Evolutionary conservation across 2,113 vertebrate species (phyloP).

Genomic region (Coptodon rendalli): DNA sequence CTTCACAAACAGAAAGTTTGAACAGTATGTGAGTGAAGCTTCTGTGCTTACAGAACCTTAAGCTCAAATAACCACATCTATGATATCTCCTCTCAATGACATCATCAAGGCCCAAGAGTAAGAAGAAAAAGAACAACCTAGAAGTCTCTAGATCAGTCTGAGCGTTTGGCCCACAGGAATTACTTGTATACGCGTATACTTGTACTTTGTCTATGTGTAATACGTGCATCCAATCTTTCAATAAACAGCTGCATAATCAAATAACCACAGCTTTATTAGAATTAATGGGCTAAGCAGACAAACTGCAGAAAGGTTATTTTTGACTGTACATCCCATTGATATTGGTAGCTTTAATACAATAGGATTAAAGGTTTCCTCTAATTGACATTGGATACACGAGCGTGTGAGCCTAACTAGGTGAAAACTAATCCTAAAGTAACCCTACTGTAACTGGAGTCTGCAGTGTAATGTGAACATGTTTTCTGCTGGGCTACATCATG

Average conservation of each 20-base stretch:
- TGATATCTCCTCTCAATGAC: neutral
- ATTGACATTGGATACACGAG: neutral
- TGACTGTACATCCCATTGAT: neutral
- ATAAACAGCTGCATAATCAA: neutral
- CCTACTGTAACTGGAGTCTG: slow-evolving; percentile 42
- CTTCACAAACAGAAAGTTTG: neutral
- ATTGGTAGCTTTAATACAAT: neutral
- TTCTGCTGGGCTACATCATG: neutral
- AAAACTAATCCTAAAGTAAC: slow-evolving; percentile 23
- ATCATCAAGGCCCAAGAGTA: neutral
- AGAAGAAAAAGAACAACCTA: neutral
- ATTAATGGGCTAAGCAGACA: neutral
- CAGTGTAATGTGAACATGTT: slow-evolving; percentile 33
- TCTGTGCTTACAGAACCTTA: neutral
- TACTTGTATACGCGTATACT: neutral
- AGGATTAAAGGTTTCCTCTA: neutral
- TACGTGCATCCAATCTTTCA: neutral
- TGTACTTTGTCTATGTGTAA: neutral
- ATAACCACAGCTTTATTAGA: neutral
- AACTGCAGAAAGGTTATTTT: neutral
- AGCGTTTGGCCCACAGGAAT: neutral
- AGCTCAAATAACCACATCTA: neutral
- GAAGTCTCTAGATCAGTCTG: neutral
- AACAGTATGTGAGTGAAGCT: rapidly evolving
- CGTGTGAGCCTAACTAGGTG: neutral